A percentile compares a stretch with the other conserved stretches of the same genome.
These are phyloP conservation scores for Danio aesculapii DNA, from an alignment of 2,797 vertebrate species.

Conservation along the genomic window DNA sequence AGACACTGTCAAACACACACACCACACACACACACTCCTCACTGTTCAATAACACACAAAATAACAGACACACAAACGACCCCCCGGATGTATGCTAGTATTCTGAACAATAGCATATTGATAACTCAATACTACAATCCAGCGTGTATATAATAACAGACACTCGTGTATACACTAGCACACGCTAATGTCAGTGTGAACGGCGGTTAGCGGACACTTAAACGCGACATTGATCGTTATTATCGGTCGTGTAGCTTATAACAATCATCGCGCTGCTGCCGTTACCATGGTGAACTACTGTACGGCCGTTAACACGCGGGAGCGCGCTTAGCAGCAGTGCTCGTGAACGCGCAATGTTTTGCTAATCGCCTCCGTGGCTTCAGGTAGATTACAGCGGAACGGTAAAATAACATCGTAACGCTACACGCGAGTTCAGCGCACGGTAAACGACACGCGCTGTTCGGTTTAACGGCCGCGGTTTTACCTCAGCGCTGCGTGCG, in stretches of 20 bases:
- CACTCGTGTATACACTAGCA: no score
- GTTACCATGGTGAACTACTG: constrained; percentile 23
- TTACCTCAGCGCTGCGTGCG: neutral
- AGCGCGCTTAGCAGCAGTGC: neutral
- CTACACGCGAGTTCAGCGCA: neutral
- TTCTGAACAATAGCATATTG: no score
- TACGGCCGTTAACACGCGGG: neutral
- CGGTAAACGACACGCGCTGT: neutral
- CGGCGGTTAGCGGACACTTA: neutral
- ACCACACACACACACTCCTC: no score
- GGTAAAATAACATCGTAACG: neutral
- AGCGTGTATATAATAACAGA: no score
- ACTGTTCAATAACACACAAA: no score
- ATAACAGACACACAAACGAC: no score
- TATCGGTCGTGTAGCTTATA: no score
- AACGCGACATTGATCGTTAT: neutral
- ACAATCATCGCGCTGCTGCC: neutral
- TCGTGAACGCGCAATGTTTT: constrained; percentile 19
- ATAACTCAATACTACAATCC: no score
- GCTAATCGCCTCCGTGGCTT: constrained; percentile 9
- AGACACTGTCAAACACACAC: no score
- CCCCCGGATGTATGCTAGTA: no score
- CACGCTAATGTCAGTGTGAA: no score
- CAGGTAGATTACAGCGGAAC: neutral
- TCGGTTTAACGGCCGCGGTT: neutral